Evolutionary conservation across 1,140 invertebrate genomes (phyloP).

Genomic region (Monochamus saltuarius): DNA sequence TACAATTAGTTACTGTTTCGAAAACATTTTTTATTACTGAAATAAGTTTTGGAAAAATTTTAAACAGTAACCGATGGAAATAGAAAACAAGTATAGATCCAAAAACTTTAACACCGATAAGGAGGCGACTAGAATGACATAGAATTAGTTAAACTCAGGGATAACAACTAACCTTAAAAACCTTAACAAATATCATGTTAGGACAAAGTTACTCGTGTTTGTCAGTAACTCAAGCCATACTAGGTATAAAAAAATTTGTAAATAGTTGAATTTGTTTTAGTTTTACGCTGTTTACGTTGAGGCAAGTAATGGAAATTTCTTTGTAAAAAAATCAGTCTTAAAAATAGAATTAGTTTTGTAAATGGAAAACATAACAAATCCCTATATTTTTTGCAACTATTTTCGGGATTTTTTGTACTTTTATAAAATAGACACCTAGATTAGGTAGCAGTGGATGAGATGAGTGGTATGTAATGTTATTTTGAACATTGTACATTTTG

Average conservation of each 20-base stretch:
- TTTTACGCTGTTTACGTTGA: neutral
- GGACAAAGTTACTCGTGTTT: slow-evolving; percentile 15
- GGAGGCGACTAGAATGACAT: neutral
- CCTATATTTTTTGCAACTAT: slow-evolving; percentile 44
- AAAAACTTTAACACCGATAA: too few relatives aligned
- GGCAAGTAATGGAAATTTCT: neutral
- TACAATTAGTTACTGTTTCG: too few relatives aligned
- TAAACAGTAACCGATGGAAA: too few relatives aligned
- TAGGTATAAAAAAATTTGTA: slow-evolving; percentile 14
- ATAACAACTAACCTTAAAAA: slow-evolving; percentile 25
- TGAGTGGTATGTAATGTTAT: slow-evolving; percentile 4
- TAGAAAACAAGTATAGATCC: too few relatives aligned
- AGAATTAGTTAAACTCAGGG: slow-evolving; percentile 29
- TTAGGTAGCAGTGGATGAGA: neutral
- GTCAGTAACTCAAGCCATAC: slow-evolving; percentile 30
- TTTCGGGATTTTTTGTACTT: slow-evolving; percentile 48
- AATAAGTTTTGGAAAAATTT: too few relatives aligned
- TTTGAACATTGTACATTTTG: slow-evolving; percentile 21
- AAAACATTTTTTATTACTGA: too few relatives aligned
- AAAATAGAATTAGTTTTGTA: slow-evolving; percentile 2
- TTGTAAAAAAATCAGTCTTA: neutral
- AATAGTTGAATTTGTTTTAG: neutral
- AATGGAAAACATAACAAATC: slow-evolving; percentile 28
- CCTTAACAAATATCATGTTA: slow-evolving; percentile 19
- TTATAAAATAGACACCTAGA: slow-evolving; percentile 32